Percentiles rank a stretch among this genome's conserved stretches.
These are phyloP conservation scores for Hipposideros larvatus DNA, from an alignment of 2,797 vertebrate species.

Conservation along the genomic window DNA sequence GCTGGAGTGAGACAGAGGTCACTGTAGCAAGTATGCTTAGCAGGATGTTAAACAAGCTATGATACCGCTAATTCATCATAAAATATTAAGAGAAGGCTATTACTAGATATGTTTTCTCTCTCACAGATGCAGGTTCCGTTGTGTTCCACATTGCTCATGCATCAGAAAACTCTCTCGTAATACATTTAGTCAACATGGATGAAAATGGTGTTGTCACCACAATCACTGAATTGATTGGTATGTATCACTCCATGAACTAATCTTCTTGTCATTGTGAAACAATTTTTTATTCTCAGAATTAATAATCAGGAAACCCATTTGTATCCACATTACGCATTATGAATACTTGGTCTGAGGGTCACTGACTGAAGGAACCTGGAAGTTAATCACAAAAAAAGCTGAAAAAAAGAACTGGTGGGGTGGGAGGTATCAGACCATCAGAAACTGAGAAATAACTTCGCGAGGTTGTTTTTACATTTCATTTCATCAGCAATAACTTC, in stretches of 20 bases:
- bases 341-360: no score
- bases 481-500: no score
- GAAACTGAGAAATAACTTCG: no score
- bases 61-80: neutral
- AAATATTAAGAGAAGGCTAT: no score
- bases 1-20: no score
- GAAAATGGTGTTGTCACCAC: accelerated
- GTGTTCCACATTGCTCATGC: accelerated
- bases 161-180: accelerated
- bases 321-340: accelerated
- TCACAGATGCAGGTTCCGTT: neutral
- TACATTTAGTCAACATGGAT: neutral
- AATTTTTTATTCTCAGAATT: accelerated
- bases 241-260: neutral
- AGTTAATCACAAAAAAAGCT: neutral
- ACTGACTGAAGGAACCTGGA: no score
- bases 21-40: accelerated
- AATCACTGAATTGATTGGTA: accelerated
- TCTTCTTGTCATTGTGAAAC: accelerated
- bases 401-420: neutral
- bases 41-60: accelerated
- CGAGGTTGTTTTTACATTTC: no score
- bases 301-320: no score
- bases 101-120: neutral
- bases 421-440: neutral